Evolutionary conservation across 2,113 vertebrate species (phyloP).

Genomic region (Origma solitaria): DNA sequence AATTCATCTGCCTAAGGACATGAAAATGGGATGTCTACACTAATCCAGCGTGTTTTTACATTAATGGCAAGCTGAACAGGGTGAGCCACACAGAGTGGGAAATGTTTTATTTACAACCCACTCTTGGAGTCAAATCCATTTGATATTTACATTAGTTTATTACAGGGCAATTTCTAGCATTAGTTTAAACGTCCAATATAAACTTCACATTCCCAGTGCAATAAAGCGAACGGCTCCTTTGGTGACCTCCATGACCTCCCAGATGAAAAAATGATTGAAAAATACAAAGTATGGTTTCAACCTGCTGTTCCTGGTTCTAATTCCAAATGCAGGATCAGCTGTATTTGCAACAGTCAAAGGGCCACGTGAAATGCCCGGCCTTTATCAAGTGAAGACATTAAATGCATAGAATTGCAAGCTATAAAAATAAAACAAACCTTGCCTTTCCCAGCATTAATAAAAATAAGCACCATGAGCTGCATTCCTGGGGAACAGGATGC

Average conservation of each 20-base stretch:
- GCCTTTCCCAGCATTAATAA: neutral
- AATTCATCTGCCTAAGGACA: neutral
- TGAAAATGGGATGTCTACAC: neutral
- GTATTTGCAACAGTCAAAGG: neutral
- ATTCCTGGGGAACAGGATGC: neutral
- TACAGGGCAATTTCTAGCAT: neutral
- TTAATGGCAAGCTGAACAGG: neutral
- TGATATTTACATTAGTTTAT: slow-evolving; percentile 29
- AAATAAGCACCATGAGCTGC: neutral
- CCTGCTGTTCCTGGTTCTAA: neutral
- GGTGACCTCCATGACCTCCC: neutral
- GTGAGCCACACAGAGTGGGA: neutral
- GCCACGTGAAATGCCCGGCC: neutral
- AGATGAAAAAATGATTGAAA: neutral
- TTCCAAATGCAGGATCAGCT: neutral
- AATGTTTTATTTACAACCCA: slow-evolving; percentile 18
- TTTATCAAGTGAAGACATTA: neutral
- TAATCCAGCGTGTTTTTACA: neutral
- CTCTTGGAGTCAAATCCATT: neutral
- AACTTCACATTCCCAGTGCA: neutral
- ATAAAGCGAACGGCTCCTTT: slow-evolving; percentile 1
- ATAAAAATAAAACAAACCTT: neutral
- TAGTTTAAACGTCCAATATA: neutral
- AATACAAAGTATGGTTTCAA: neutral
- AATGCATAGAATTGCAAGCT: neutral